Evolutionary conservation across 2,113 vertebrate species (phyloP), one percentile per base, ranked within the genome.

Genomic region (Lasiurus borealis): DNA sequence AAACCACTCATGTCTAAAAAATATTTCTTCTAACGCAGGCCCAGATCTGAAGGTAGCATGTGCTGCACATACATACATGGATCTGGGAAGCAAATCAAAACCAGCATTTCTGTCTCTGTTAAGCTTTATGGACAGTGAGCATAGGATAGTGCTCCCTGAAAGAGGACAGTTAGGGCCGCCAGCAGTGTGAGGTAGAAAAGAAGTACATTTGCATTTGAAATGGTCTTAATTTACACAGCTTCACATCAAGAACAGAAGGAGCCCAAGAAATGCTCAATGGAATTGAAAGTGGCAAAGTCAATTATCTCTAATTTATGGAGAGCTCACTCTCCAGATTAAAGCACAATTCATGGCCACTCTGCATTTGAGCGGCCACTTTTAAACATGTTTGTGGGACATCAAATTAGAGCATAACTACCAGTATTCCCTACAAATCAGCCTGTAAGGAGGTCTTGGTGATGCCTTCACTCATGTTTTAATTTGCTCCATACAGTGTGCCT

Each of bases 181-280:
- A 31, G 25, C 25, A 5, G 82, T 12, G 19, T 10, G 48, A 69
- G 11, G 73, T 2, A 83, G 34, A 57, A 27, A 88, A 68, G 50
- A 34, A 66, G 27, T 62, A 8, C 59, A 18, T 36, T 88, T 75
- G n/a, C 57, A 50, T 71, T 34, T 81, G 46, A 83, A 78, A 72
- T 46, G 64, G 31, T 72, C 46, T 94, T 57, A 64, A 81, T 84
- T 91, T 52, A 69, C 36, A 8, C 68, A 94, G 40, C 78, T 75
- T 78, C 44, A 76, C 34, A 76, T 87, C 27, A 68, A 68, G 64
- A 69, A 84, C 16, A 64, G 44, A 89, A 69, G 57, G 29, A 86
- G 64, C 4, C 19, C 50, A 36, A 87, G 66, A 80, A 86, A 36
- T 31, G 1, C 50, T 91, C 78, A 46, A 64, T 14, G 86, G 50